Evolutionary conservation across 1,140 invertebrate species (phyloP), one percentile per base, ranked within the genome.

Genomic region (Temnothorax curvispinosus): DNA sequence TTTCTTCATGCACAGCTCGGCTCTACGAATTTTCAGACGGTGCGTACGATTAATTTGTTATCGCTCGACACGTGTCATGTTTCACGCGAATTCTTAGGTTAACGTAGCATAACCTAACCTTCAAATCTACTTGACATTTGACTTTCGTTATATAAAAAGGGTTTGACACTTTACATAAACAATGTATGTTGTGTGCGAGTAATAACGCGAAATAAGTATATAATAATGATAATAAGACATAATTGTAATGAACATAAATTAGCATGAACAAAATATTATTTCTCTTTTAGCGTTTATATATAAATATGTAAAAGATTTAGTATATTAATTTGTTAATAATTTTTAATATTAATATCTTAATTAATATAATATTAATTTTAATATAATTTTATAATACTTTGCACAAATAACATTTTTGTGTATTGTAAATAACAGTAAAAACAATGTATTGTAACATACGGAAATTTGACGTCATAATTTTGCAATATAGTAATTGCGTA

Each of bases 21-120:
- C 71, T 60, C 18, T 82, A 0, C 72, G 67, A 77, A 67, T 47
- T 7, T 56, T 84, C 2, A 90, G 74, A 41, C 82, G 81, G 89
- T 90, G 15, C 54, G 86, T 86, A 9, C 7, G 18, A 82, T 13
- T n/a, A 52, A 50, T 21, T 65, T 21, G n/a, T 3, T 8, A 4
- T 54, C 7, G 6, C 21, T 67, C 2, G 7, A 60, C 8, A 1
- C 5, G 9, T 85, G 62, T 87, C 52, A 11, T 18, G 60, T 69
- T 71, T 88, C 3, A 15, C 38, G 35, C 58, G 7, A 52, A 32
- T 41, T 58, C 41, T 15, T 9, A 90, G 44, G 27, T 71, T 85
- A 85, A 87, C 4, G 0, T 38, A 58, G 1, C 2, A 74, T 89
- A 87, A 90, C 85, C 88, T 90, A 87, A 90, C 85, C 88, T 90